Base-by-base conservation (phyloP, 2,113 vertebrate species). In the Barnardius zonarius region DNA sequence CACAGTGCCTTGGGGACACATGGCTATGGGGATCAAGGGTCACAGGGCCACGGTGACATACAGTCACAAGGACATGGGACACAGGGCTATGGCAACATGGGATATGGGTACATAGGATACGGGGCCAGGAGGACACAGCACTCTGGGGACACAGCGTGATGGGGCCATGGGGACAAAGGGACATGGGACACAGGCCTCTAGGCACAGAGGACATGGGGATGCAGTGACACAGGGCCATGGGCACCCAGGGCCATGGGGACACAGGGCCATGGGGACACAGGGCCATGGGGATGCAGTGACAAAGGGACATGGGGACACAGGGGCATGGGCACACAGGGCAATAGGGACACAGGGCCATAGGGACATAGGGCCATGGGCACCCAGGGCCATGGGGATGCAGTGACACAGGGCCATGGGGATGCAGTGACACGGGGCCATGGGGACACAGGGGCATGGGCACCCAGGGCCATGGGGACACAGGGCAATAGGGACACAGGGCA, bases 391-490 rank as follows among this genome's bases (percentile, higher is more conserved):
- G 28, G 19, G 3, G 27, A 14, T 54, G 41, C 41, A 43, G 41
- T 15, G 41, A 30, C 11, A 22, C 5, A 3, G 28, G 64, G 20
- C 5, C 19, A 46, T 46, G 8, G 44, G 44, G 44, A 44, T 16
- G 17, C 43, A 43, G 43, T 33, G 23, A n/a, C 43, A 61, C 8
- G 2, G 7, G n/a, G 11, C 28, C 5, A 10, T 39, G 23, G 27
- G 35, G 25, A 33, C 64, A 33, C 17, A 6, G 8, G 3, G 44
- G 2, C 9, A 13, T 12, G 5, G 14, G 67, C 19, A 10, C 16
- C 41, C 6, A 7, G 8, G 3, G 7, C 11, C 1, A 15, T 31
- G 27, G 17, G 28, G 10, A 11, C 52, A 17, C 6, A 3, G 3
- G 31, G 52, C 1, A 17, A 37, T 10, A 4, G 44, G 44, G 44